Conservation (phyloP, 2,113 vertebrate genomes). For the Probosciger aterrimus region DNA sequence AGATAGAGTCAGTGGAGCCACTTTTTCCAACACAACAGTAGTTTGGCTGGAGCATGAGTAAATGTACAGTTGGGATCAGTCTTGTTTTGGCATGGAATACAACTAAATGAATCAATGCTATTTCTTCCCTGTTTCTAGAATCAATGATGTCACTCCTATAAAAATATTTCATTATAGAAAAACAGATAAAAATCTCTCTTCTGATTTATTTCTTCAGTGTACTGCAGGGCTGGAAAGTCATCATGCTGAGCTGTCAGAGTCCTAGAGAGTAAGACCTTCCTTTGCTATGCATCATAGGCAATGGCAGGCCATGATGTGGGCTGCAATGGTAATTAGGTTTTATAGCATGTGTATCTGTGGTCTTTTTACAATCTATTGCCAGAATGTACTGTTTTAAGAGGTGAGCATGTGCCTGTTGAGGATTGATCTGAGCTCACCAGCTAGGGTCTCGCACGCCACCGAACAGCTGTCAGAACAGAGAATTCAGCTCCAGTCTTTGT, state of each 20-base stretch:
- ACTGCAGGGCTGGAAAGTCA: background rate
- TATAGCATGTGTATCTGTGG: background rate
- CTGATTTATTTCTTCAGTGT: background rate
- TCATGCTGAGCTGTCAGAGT: background rate
- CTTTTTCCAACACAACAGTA: background rate
- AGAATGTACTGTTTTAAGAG: constrained; percentile 56
- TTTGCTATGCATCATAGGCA: background rate
- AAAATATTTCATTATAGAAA: background rate
- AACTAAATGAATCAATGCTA: background rate
- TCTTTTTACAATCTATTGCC: constrained; percentile 17
- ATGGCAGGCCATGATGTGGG: background rate
- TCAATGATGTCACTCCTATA: background rate
- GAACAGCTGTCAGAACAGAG: constrained; percentile 32
- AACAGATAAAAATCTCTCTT: background rate
- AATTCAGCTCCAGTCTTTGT: background rate
- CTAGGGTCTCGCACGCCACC: background rate
- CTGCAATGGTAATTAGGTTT: background rate
- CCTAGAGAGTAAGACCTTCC: background rate
- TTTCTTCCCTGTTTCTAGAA: background rate
- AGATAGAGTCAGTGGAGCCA: background rate
- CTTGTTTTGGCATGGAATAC: background rate
- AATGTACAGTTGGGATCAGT: background rate
- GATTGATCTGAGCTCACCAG: constrained; percentile 18
- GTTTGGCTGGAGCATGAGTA: background rate
- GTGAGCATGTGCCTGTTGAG: background rate